Evolutionary conservation across 2,888 invertebrate genomes (phyloP).

Genomic region (Galerucella nymphaeae): DNA sequence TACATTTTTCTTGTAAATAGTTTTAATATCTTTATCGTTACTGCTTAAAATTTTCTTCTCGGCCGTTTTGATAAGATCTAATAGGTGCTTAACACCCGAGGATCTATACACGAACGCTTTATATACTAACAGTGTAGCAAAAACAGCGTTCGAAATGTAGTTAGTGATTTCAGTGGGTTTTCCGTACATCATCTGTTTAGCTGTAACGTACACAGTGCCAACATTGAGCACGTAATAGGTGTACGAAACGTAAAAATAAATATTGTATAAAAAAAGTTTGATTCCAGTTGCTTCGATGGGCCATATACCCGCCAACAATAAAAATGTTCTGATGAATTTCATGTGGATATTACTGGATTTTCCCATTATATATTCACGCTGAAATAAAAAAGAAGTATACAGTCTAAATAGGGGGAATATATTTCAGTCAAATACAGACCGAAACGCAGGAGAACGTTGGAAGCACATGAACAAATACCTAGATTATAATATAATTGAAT

Average conservation of each 20-base stretch:
- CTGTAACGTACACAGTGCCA: conserved; percentile 14
- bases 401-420: too few species aligned
- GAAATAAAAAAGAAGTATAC: too few species aligned
- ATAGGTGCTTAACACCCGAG: conserved; percentile 7
- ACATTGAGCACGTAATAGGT: conserved; percentile 31
- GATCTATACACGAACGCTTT: conserved; percentile 25
- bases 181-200: conserved; percentile 15
- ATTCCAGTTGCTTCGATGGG: conserved; percentile 24
- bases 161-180: conserved; percentile 22
- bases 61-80: conserved; percentile 3
- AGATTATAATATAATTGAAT: too few species aligned
- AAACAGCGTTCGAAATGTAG: conserved; percentile 14
- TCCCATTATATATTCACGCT: background rate
- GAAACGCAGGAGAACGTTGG: too few species aligned
- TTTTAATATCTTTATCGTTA: conserved; percentile 38
- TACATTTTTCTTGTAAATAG: conserved; percentile 42
- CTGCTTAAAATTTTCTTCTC: conserved; percentile 42
- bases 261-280: conserved; percentile 19
- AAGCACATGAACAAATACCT: too few species aligned
- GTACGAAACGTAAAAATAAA: conserved; percentile 25
- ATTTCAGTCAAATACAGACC: too few species aligned
- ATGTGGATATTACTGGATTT: conserved; percentile 25
- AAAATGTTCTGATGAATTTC: conserved; percentile 25
- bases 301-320: conserved; percentile 34
- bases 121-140: conserved; percentile 18